phyloP scores from a whole-genome alignment of 2,888 invertebrate species.

The Sinelater perroti region DNA sequence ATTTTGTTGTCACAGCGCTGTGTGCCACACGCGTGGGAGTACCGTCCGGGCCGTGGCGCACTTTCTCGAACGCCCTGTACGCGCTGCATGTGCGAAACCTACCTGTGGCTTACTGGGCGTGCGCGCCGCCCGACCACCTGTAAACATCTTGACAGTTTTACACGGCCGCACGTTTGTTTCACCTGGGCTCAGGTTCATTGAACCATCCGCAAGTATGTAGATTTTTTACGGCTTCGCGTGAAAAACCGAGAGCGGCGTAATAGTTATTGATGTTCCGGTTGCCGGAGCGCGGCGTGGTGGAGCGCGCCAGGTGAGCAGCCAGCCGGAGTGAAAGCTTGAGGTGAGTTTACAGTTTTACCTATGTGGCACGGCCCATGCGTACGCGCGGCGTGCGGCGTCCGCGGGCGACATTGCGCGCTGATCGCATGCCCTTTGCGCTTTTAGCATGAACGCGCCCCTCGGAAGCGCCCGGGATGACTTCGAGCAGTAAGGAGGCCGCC shows the following conservation, averaged over 20 bases:
- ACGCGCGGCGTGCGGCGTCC: no score
- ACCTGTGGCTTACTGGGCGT: conserved; percentile 23
- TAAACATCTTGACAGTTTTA: conserved; percentile 42
- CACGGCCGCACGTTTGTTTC: conserved; percentile 41
- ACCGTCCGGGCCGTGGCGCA: no score
- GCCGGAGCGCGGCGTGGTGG: conserved; percentile 32
- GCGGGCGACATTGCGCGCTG: conserved; percentile 1
- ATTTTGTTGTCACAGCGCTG: no score
- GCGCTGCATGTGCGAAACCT: conserved; percentile 3
- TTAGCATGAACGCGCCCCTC: conserved; percentile 15
- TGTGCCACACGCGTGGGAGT: no score
- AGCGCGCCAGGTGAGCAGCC: conserved; percentile 15
- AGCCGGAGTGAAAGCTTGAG: conserved; percentile 38
- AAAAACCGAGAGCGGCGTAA: conserved; percentile 38
- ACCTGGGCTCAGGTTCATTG: conserved; percentile 43
- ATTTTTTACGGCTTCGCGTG: conserved; percentile 38
- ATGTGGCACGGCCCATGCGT: conserved; percentile 43
- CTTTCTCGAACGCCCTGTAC: conserved; percentile 6
- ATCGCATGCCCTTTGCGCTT: conserved; percentile 22
- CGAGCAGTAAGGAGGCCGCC: conserved; percentile 32
- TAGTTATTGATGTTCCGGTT: conserved; percentile 41
- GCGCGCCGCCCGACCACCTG: conserved; percentile 42
- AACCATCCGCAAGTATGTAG: conserved; percentile 42
- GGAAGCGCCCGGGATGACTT: conserved; percentile 37
- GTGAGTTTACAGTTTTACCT: conserved; percentile 41